phyloP scores from a whole-genome alignment of 2,113 vertebrate species.

The Vireo altiloquus region DNA sequence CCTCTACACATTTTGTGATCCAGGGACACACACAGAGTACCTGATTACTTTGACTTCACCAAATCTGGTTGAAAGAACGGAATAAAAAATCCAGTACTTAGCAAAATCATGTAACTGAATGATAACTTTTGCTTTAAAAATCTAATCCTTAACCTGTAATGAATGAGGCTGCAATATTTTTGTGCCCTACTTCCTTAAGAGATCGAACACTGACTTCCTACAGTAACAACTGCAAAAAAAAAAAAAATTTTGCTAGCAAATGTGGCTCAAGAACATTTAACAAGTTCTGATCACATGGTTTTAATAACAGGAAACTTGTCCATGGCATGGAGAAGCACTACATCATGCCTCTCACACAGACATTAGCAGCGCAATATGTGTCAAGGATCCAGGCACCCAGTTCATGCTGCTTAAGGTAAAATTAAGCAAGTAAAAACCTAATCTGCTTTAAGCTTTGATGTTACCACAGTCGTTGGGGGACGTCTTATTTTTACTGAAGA shows the following conservation, averaged over 20 bases:
- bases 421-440: conserved; percentile 26
- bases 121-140: conserved; percentile 47
- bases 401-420: conserved; percentile 25
- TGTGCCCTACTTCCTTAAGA: background rate
- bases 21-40: background rate
- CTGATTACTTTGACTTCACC: conserved; percentile 42
- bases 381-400: background rate
- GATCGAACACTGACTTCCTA: background rate
- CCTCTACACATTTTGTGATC: background rate
- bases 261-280: background rate
- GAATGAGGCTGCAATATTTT: conserved; percentile 31
- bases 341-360: background rate
- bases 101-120: conserved; percentile 29
- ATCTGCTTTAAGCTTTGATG: conserved; percentile 32
- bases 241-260: conserved; percentile 4
- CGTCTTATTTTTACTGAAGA: background rate
- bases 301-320: background rate
- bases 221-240: conserved; percentile 11
- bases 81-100: conserved; percentile 12
- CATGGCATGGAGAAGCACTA: background rate
- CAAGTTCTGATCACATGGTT: background rate
- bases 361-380: background rate
- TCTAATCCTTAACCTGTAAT: conserved; percentile 19
- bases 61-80: conserved; percentile 1
- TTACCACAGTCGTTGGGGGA: background rate